Evolutionary conservation across 1,140 invertebrate genomes (phyloP).

Genomic region (Zaprionus gabonicus): DNA sequence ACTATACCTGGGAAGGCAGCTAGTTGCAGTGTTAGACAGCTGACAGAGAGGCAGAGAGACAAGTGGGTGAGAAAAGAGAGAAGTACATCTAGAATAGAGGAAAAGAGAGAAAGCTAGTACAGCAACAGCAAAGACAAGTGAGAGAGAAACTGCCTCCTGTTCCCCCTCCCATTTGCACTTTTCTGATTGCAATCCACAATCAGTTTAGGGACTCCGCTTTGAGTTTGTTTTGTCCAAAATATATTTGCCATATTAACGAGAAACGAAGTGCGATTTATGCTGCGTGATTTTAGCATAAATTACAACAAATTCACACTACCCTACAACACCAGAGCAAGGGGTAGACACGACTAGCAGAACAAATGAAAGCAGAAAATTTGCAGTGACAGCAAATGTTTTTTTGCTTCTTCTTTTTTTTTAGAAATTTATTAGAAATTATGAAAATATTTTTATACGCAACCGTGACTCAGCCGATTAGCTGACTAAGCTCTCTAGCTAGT

Average conservation of each 20-base stretch:
- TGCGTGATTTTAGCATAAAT: constrained; percentile 63
- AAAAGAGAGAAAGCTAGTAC: not conserved
- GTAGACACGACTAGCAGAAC: not conserved
- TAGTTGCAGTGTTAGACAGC: constrained; percentile 6
- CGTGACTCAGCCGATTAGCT: not conserved
- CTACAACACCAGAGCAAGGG: not conserved
- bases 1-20: not conserved
- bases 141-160: not conserved
- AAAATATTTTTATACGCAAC: not conserved
- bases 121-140: too few relatives aligned
- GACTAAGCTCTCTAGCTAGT: constrained; percentile 6
- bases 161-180: constrained; percentile 10
- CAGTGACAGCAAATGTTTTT: not conserved
- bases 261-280: constrained; percentile 47
- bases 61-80: not conserved
- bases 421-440: not conserved
- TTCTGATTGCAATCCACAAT: constrained; percentile 19
- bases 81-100: too few relatives aligned
- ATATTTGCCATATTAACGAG: constrained; percentile 49
- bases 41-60: not conserved
- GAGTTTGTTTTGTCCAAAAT: constrained; percentile 26
- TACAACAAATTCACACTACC: constrained; percentile 43
- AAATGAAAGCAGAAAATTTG: not conserved
- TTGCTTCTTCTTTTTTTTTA: not conserved
- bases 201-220: constrained; percentile 13